These are phyloP conservation scores for Harpegnathos saltator DNA, from an alignment of 1,140 invertebrate genomes.

Conservation along the genomic window DNA sequence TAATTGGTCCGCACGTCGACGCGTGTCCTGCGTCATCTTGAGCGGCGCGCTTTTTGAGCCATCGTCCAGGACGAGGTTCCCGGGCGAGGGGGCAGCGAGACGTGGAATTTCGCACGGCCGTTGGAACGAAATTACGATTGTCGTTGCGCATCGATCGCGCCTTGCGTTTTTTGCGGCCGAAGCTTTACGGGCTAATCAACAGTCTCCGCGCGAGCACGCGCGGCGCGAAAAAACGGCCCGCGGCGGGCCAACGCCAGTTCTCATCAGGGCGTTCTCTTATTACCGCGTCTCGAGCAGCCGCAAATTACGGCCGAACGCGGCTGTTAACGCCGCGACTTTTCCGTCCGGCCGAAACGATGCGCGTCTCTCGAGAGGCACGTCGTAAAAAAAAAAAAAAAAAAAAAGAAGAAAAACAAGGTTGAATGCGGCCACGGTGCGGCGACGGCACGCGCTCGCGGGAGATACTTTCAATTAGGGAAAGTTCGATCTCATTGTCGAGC, in stretches of 20 bases:
- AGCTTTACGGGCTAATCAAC: constrained; percentile 11
- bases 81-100: neutral
- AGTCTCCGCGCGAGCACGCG: neutral
- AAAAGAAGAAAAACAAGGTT: too few species aligned
- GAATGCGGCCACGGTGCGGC: constrained; percentile 41
- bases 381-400: constrained; percentile 52
- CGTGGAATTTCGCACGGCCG: neutral
- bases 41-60: too few species aligned
- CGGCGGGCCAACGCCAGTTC: neutral
- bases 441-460: constrained; percentile 32
- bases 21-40: too few species aligned
- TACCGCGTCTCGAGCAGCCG: neutral
- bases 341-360: neutral
- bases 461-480: constrained; percentile 73
- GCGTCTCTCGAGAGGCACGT: neutral
- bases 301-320: neutral
- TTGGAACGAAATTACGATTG: neutral
- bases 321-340: neutral
- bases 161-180: neutral
- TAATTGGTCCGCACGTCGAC: too few species aligned
- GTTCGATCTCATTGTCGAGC: constrained; percentile 56
- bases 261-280: constrained; percentile 30
- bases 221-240: neutral
- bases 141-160: neutral
- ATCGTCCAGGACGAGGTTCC: too few species aligned